phyloP scores from a whole-genome alignment of 2,888 invertebrate genomes.

The Slavum lentiscoides region DNA sequence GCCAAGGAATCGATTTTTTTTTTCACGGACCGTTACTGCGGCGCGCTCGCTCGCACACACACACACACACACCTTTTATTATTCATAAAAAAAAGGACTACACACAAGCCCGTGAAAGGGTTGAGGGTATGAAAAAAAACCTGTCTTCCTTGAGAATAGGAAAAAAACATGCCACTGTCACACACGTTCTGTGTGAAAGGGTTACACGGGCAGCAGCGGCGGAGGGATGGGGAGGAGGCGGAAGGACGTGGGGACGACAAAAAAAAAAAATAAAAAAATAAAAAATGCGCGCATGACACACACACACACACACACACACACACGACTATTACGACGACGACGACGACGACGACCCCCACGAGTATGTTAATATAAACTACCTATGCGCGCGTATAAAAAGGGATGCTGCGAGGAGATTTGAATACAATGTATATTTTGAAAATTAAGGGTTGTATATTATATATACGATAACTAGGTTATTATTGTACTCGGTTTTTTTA shows the following conservation, averaged over 20 bases:
- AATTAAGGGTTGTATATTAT: conserved; percentile 52
- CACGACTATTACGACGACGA: too few species aligned
- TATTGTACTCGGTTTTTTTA: conserved; percentile 43
- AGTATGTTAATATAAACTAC: conserved; percentile 53
- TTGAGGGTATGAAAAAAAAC: conserved; percentile 48
- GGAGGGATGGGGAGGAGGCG: not conserved
- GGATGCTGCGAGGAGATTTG: conserved; percentile 47
- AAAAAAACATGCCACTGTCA: conserved; percentile 53
- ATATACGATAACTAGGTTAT: conserved; percentile 53
- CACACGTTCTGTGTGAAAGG: conserved; percentile 50
- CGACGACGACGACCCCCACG: conserved; percentile 41
- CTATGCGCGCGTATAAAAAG: conserved; percentile 29
- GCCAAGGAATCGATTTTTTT: conserved; percentile 51
- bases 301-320: conserved; percentile 16
- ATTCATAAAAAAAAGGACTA: conserved; percentile 32
- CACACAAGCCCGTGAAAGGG: conserved; percentile 26
- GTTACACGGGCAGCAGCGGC: conserved; percentile 26
- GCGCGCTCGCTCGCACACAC: not conserved
- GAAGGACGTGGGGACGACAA: too few species aligned
- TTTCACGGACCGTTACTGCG: conserved; percentile 51
- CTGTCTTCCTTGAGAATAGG: conserved; percentile 52
- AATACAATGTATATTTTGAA: conserved; percentile 51
- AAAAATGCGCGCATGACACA: conserved; percentile 44
- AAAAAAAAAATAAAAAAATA: conserved; percentile 12
- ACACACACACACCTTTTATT: conserved; percentile 46